phyloP scores from a whole-genome alignment of 1,140 invertebrate species.

The Cherax destructor region DNA sequence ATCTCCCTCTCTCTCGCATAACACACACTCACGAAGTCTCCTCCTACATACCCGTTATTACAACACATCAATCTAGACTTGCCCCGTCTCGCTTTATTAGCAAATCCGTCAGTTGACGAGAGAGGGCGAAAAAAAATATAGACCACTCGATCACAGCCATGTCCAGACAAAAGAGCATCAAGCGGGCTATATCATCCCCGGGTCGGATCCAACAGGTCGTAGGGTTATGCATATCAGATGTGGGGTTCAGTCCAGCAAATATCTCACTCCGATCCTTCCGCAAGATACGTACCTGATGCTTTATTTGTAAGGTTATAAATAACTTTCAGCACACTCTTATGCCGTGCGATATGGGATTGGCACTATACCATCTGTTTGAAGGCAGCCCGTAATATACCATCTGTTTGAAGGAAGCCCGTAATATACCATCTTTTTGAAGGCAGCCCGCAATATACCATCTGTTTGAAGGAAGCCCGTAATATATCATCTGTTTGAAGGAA shows the following conservation, averaged over 20 bases:
- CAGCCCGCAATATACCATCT: too few relatives aligned
- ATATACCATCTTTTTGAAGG: too few relatives aligned
- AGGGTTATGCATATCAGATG: constrained; percentile 48
- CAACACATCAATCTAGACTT: not conserved
- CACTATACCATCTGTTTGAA: too few relatives aligned
- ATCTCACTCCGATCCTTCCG: constrained; percentile 17
- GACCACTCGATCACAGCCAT: not conserved
- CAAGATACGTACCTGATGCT: constrained; percentile 8
- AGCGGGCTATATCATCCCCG: not conserved
- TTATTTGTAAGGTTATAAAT: constrained; percentile 17
- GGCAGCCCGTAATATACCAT: too few relatives aligned
- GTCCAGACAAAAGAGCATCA: not conserved
- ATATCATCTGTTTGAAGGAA: too few relatives aligned
- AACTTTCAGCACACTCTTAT: constrained; percentile 9
- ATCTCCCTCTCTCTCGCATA: not conserved
- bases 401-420: too few relatives aligned
- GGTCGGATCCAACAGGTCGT: constrained; percentile 23
- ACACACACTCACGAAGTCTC: not conserved
- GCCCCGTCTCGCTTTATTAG: not conserved
- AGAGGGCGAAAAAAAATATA: not conserved
- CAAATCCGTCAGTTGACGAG: not conserved
- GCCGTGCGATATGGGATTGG: constrained; percentile 31
- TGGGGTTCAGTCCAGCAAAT: not conserved
- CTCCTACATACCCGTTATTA: not conserved
- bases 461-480: too few relatives aligned